Conservation (phyloP, 2,888 invertebrate genomes). For the Thelaira solivaga region DNA sequence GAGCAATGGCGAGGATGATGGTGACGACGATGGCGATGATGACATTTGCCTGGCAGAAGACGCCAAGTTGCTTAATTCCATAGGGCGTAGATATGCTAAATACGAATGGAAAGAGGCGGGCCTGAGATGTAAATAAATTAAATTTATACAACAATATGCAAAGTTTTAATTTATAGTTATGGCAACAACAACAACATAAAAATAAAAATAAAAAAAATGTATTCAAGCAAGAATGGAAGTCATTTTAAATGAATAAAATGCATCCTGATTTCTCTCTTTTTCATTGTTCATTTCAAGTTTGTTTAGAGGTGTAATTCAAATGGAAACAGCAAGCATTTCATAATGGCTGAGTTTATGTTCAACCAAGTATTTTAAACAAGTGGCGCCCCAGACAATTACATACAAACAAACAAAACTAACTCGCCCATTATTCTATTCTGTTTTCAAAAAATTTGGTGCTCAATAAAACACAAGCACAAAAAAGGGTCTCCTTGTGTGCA, state of each 20-base stretch:
- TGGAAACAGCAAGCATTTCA: slow-evolving; percentile 14
- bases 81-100: slow-evolving; percentile 74
- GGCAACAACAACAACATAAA: too few relatives aligned
- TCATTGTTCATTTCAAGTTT: background rate
- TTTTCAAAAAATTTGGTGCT: slow-evolving; percentile 11
- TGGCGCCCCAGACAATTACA: slow-evolving; percentile 68
- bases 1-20: slow-evolving; percentile 41
- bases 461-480: background rate
- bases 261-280: background rate
- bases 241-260: background rate
- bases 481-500: background rate
- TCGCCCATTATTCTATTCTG: slow-evolving; percentile 5
- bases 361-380: slow-evolving; percentile 62
- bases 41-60: slow-evolving; percentile 45
- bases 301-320: slow-evolving; percentile 50
- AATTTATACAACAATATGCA: slow-evolving; percentile 72
- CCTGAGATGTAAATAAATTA: slow-evolving; percentile 71
- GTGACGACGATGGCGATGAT: slow-evolving; percentile 15
- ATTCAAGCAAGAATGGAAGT: background rate
- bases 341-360: slow-evolving; percentile 63
- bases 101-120: slow-evolving; percentile 74
- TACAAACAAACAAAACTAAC: slow-evolving; percentile 9
- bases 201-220: too few relatives aligned
- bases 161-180: slow-evolving; percentile 65
- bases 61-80: slow-evolving; percentile 7